A percentile compares a stretch with the other conserved stretches of the same genome.
phyloP scores from a whole-genome alignment of 2,797 vertebrate species.

The Neosilurus mollespiculum region DNA sequence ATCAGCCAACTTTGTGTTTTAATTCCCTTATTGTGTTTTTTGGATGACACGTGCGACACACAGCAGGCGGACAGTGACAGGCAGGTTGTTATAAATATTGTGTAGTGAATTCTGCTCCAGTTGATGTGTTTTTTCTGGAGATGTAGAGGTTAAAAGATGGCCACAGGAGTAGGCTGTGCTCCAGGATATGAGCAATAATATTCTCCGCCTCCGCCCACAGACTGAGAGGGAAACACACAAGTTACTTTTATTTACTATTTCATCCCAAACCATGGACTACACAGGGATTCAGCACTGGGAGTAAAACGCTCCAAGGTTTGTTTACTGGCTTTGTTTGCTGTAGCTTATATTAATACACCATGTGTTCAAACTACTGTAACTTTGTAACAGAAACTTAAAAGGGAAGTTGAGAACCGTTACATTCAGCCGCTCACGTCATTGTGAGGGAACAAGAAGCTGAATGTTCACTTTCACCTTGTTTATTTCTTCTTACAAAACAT shows the following conservation, averaged over 20 bases:
- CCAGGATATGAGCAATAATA: conserved; percentile 49
- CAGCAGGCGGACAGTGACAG: not conserved
- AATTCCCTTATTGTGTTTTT: no score
- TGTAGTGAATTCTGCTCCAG: not conserved
- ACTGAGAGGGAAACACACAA: conserved; percentile 32
- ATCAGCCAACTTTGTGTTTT: not conserved
- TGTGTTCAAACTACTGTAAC: not conserved
- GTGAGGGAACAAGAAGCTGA: not conserved
- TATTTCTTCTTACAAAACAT: not conserved
- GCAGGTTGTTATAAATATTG: not conserved
- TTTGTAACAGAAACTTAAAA: not conserved
- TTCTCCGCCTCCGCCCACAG: conserved; percentile 17
- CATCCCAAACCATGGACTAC: conserved; percentile 25
- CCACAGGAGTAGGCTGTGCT: conserved; percentile 33
- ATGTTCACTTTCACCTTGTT: not conserved
- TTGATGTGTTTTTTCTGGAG: conserved; percentile 20
- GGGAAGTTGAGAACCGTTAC: conserved; percentile 28
- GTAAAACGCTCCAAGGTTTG: conserved; percentile 20
- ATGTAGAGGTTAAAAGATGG: conserved; percentile 2
- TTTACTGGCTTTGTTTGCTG: not conserved
- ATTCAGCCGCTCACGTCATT: not conserved
- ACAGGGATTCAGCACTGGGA: conserved; percentile 17
- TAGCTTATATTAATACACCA: not conserved
- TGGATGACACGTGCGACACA: not conserved
- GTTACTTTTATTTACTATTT: not conserved